A percentile compares a stretch with the other conserved stretches of the same genome.
Conservation (phyloP, 2,888 invertebrate genomes). For the Pachycephus smyrnensis region DNA sequence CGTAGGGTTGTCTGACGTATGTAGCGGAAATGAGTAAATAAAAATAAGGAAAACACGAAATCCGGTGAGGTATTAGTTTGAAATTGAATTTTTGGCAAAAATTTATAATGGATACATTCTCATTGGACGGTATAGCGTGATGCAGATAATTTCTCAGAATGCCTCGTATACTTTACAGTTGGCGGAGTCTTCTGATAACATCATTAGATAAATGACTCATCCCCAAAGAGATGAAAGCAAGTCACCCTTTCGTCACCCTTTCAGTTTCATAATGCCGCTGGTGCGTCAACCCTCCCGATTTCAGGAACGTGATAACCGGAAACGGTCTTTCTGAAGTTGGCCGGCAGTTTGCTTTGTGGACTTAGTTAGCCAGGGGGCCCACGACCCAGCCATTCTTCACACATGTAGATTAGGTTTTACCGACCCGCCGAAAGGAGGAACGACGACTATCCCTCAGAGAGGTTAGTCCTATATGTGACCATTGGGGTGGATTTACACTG, state of each 20-base stretch:
- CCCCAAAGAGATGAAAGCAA: neutral
- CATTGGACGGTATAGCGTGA: neutral
- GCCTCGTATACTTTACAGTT: neutral
- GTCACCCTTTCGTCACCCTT: neutral
- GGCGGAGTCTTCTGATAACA: neutral
- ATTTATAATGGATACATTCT: neutral
- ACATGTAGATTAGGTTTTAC: conserved; percentile 27
- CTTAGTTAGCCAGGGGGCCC: neutral
- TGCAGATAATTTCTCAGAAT: neutral
- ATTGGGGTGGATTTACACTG: neutral
- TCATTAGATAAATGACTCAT: neutral
- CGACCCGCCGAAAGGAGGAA: neutral
- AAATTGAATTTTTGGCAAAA: neutral
- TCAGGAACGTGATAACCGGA: neutral
- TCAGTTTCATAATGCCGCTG: neutral
- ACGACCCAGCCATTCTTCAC: conserved; percentile 13
- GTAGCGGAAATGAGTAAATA: neutral
- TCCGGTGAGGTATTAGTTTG: neutral
- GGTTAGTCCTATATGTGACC: neutral
- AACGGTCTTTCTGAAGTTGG: neutral
- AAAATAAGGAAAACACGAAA: neutral
- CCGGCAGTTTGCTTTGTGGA: neutral
- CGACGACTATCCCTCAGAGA: neutral
- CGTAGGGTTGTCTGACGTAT: neutral
- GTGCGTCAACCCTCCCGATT: neutral